These are phyloP conservation scores for Caenorhabditis angaria DNA, from an alignment of 2,888 invertebrate genomes.

Conservation along the genomic window DNA sequence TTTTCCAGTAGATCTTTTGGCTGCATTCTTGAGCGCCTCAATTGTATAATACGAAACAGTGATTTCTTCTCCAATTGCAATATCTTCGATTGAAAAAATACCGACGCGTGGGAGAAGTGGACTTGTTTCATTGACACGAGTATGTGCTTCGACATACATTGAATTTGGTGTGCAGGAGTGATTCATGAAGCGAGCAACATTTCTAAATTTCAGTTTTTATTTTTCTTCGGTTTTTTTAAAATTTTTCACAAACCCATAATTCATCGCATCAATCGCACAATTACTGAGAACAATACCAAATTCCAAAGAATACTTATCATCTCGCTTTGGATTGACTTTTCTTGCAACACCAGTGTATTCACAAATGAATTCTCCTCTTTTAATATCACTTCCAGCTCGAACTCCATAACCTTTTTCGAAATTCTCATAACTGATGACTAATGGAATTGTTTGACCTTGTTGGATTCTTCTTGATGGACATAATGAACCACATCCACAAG, in stretches of 20 bases:
- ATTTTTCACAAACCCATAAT: no score
- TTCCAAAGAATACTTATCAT: no score
- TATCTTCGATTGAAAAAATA: not conserved
- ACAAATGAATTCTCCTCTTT: not conserved
- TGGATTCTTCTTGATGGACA: not conserved
- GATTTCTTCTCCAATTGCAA: not conserved
- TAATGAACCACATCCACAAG: not conserved
- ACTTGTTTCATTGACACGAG: not conserved
- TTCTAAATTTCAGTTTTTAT: no score
- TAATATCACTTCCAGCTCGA: not conserved
- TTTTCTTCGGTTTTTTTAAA: no score
- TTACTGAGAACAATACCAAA: no score
- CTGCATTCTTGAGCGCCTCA: not conserved
- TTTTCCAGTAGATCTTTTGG: not conserved
- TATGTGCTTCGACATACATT: not conserved
- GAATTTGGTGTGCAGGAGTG: slow-evolving; percentile 8
- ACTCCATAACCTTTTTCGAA: not conserved
- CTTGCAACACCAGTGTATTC: not conserved
- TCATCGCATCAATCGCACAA: no score
- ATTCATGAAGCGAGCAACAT: not conserved
- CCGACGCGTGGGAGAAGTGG: slow-evolving; percentile 6
- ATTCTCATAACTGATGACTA: not conserved
- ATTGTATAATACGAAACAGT: not conserved
- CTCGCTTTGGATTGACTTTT: no score
- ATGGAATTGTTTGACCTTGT: not conserved